phyloP scores from a whole-genome alignment of 2,797 vertebrate species.

The Taeniopygia guttata region DNA sequence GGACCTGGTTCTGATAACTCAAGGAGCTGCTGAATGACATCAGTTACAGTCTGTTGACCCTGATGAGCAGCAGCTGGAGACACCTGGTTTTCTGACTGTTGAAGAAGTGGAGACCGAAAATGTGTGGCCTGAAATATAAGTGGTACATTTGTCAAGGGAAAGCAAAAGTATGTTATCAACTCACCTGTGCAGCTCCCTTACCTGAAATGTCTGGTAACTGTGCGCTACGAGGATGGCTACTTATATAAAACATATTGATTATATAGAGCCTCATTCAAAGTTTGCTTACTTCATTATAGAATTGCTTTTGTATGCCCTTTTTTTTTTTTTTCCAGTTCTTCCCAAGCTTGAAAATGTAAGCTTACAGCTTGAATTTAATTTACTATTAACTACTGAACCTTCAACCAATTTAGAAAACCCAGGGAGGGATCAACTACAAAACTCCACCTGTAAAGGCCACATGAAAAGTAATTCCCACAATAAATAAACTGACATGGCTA shows the following conservation, averaged over 20 bases:
- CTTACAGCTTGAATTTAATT: neutral
- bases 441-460: neutral
- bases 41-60: conserved; percentile 84
- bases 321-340: neutral
- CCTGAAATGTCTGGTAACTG: neutral
- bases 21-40: conserved; percentile 96
- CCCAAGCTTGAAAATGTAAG: neutral
- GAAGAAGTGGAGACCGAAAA: conserved; percentile 74
- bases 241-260: neutral
- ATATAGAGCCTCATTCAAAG: neutral
- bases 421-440: neutral
- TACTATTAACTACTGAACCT: neutral
- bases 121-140: conserved; percentile 71
- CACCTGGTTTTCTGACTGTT: conserved; percentile 72
- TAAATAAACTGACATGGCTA: neutral
- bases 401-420: neutral
- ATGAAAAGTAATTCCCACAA: neutral
- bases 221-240: neutral
- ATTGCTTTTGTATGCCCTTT: neutral
- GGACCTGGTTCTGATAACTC: conserved; percentile 93
- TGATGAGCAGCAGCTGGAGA: conserved; percentile 64
- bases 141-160: neutral
- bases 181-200: neutral
- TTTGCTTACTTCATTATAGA: neutral
- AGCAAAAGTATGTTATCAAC: neutral